Conservation (phyloP, 2,888 invertebrate species). For the Drosophila kambysellisi region DNA sequence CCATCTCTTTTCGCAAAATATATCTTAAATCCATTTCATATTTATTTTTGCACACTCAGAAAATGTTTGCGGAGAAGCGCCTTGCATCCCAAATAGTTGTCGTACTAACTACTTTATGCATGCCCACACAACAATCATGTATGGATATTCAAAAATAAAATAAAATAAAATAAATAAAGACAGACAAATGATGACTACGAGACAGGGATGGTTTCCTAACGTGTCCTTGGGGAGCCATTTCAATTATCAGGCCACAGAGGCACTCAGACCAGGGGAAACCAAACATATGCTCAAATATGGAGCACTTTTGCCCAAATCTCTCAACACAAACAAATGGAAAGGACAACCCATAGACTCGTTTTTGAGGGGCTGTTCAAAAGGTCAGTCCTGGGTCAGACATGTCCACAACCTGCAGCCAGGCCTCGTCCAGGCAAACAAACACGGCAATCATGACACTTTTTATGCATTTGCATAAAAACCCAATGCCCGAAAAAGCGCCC, state of each 20-base stretch:
- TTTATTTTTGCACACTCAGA: conserved; percentile 1
- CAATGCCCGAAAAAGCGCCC: conserved; percentile 27
- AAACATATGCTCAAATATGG: conserved; percentile 73
- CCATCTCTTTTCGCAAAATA: conserved; percentile 1
- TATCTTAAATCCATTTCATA: conserved; percentile 15
- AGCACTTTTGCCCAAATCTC: conserved; percentile 53
- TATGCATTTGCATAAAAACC: conserved; percentile 74
- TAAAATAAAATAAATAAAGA: conserved; percentile 52
- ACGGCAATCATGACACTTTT: conserved; percentile 79
- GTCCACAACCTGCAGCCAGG: conserved; percentile 33
- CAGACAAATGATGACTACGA: conserved; percentile 35
- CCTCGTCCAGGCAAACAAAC: conserved; percentile 62
- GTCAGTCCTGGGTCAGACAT: conserved; percentile 59
- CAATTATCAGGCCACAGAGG: conserved; percentile 72
- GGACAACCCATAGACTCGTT: conserved; percentile 31
- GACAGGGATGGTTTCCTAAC: conserved; percentile 35
- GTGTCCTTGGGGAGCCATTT: conserved; percentile 71
- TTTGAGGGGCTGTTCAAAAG: conserved; percentile 45
- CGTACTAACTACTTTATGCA: conserved; percentile 4
- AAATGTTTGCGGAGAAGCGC: background rate
- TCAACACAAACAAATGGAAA: conserved; percentile 51
- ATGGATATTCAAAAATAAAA: conserved; percentile 32
- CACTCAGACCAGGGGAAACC: conserved; percentile 40
- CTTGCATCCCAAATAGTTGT: conserved; percentile 27
- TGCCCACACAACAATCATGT: conserved; percentile 9